Evolutionary conservation across 1,140 invertebrate species (phyloP), one percentile per base, ranked within the genome.

Genomic region (Drosophila funebris): DNA sequence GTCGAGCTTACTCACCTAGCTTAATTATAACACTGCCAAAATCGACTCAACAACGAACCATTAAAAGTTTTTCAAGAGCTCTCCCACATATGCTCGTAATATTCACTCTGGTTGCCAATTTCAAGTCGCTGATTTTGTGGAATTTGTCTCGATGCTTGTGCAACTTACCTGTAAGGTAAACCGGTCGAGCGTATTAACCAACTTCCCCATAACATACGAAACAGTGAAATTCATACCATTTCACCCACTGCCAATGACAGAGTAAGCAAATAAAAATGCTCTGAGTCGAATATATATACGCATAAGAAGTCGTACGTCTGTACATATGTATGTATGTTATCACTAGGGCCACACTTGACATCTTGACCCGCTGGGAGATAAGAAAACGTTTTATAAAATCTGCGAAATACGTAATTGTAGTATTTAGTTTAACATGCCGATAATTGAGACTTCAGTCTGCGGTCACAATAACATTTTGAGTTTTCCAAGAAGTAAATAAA

Each of bases 11-110:
- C n/a, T 14, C n/a, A 13, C 3, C n/a, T 48, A 24, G 6, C 7
- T n/a, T 24, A 13, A 27, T 48, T 48, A 48, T 24, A 48, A 29
- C 44, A 48, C 44, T 27, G 0, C 6, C n/a, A 9, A 14, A 39
- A 39, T 2, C 44, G 16, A 52, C 16, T 52, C 9, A 43, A 33
- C 6, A 44, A 6, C 20, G 39, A 27, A 14, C 53, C 53, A 44
- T 18, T 29, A 43, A 44, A 18, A 43, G 27, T 36, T 24, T 58
- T 60, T 48, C 27, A 48, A 60, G 57, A 60, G 48, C 48, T 48
- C 57, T 36, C 57, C 41, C 57, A 60, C 57, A 46, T n/a, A n/a
- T 22, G 41, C 37, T 18, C 0, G 9, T n/a, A n/a, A 46, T 41
- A 41, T 16, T 16, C 16, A 50, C 4, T 52, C 29, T 29, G 20